A percentile compares a stretch with the other conserved stretches of the same genome.
Evolutionary conservation across 2,113 vertebrate species (phyloP).

Genomic region (Periophthalmodon schlosseri): DNA sequence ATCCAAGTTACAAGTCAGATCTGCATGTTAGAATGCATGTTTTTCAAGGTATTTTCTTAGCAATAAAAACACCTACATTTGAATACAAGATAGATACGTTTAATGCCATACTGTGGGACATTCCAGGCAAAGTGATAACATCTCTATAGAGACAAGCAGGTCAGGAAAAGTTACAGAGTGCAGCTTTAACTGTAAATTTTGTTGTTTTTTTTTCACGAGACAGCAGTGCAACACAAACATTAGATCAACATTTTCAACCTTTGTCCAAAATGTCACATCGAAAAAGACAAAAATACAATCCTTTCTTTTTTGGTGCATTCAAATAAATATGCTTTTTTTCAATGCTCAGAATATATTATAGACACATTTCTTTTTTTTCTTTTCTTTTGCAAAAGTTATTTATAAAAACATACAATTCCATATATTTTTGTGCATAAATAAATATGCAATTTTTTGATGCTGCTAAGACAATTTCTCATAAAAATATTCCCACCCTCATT

Average conservation of each 20-base stretch:
- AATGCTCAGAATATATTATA: conserved; percentile 74
- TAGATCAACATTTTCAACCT: conserved; percentile 58
- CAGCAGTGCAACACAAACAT: conserved; percentile 57
- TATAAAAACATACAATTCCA: conserved; percentile 54
- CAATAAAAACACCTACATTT: too few species aligned
- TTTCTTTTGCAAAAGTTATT: conserved; percentile 57
- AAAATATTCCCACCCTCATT: conserved; percentile 62
- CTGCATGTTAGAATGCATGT: not conserved
- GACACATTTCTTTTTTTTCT: conserved; percentile 40
- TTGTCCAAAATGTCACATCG: conserved; percentile 51
- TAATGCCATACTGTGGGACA: too few species aligned
- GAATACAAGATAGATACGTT: too few species aligned
- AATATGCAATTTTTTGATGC: conserved; percentile 79
- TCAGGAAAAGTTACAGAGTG: too few species aligned
- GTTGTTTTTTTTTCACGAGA: conserved; percentile 22
- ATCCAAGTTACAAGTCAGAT: not conserved
- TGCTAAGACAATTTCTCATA: conserved; percentile 70
- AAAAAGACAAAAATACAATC: conserved; percentile 40
- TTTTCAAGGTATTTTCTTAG: too few species aligned
- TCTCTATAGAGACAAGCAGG: too few species aligned
- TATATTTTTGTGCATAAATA: conserved; percentile 77
- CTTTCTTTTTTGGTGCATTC: conserved; percentile 57
- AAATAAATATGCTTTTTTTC: conserved; percentile 70
- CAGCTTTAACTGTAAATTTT: too few species aligned
- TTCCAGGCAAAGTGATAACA: too few species aligned